Conservation (phyloP, 2,797 vertebrate genomes). For the Enteromius argenteus region DNA sequence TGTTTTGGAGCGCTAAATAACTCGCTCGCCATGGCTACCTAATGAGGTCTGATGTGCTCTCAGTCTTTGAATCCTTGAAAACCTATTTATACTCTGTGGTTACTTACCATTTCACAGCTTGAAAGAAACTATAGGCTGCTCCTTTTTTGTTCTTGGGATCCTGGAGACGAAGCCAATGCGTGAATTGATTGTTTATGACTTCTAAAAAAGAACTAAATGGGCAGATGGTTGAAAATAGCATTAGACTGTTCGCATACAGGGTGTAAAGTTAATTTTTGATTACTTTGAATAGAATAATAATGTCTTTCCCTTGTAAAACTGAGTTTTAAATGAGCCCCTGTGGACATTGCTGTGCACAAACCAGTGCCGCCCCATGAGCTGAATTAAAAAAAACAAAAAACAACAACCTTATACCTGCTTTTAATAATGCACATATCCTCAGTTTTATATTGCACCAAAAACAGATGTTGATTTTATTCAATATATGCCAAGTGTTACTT, state of each 20-base stretch:
- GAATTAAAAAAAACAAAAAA: background rate
- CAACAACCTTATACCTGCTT: background rate
- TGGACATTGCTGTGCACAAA: background rate
- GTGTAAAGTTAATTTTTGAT: background rate
- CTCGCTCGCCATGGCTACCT: constrained; percentile 28
- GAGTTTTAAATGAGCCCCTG: constrained; percentile 10
- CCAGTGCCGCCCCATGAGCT: background rate
- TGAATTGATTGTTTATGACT: constrained; percentile 10
- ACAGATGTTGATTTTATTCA: constrained; percentile 29
- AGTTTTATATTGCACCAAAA: constrained; percentile 19
- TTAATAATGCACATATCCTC: constrained; percentile 8
- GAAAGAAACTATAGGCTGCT: constrained; percentile 39
- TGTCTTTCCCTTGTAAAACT: constrained; percentile 3
- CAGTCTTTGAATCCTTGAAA: constrained; percentile 23
- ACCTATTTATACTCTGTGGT: constrained; percentile 32
- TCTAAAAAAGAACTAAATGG: constrained; percentile 4
- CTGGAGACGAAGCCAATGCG: background rate
- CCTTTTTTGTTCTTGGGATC: constrained; percentile 3
- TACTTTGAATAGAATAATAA: constrained; percentile 4
- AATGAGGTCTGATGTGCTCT: constrained; percentile 44
- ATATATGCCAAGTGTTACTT: constrained; percentile 32
- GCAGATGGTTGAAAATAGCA: constrained; percentile 12
- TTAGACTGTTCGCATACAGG: constrained; percentile 3
- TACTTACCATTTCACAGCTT: constrained; percentile 27
- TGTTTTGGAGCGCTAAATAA: constrained; percentile 34